Conservation (phyloP, 2,113 vertebrate species). For the Thamnophis sirtalis region DNA sequence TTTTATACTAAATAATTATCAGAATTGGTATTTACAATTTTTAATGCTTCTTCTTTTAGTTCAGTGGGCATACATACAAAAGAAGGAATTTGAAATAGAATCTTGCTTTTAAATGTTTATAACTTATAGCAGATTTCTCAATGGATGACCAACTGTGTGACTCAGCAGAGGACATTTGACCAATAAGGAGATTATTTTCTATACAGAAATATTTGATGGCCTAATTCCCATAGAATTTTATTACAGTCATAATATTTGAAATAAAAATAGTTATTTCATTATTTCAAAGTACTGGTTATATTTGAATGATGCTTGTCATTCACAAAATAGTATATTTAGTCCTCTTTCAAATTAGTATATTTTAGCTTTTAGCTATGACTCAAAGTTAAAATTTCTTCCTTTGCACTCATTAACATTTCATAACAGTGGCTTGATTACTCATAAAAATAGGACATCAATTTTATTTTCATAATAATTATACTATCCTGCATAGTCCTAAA, state of each 20-base stretch:
- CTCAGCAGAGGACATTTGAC: background rate
- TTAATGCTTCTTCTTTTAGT: background rate
- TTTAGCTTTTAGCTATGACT: background rate
- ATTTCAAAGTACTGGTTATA: background rate
- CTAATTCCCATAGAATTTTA: background rate
- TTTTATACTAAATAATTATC: background rate
- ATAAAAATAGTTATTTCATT: background rate
- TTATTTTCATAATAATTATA: constrained; percentile 3
- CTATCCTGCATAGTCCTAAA: background rate
- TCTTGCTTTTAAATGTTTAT: background rate
- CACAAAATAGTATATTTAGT: background rate
- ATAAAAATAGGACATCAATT: background rate
- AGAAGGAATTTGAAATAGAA: background rate
- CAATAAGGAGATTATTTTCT: background rate
- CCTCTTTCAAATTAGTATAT: background rate
- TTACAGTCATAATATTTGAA: constrained; percentile 26
- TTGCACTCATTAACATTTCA: background rate
- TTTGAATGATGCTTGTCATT: background rate
- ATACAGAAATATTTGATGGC: background rate
- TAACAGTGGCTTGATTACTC: background rate
- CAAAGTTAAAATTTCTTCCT: background rate
- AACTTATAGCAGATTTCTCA: background rate
- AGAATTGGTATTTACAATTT: background rate
- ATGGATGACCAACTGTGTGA: background rate
- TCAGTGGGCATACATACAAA: rapidly evolving